A percentile compares a stretch with the other conserved stretches of the same genome.
These are phyloP conservation scores for Apus apus DNA, from an alignment of 2,113 vertebrate genomes.

Conservation along the genomic window DNA sequence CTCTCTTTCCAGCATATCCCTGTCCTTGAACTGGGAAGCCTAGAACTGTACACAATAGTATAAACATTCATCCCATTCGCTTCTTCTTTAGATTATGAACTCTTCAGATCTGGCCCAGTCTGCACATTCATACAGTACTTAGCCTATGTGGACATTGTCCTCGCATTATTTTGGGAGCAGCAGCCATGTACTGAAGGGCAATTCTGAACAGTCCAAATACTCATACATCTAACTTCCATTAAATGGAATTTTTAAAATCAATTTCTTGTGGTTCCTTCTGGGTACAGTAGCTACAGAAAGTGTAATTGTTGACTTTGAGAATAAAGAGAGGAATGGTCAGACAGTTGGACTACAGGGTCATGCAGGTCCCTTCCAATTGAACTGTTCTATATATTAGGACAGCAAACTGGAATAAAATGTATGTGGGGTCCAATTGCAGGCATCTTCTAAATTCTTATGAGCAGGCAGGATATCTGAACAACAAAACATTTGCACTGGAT, in stretches of 20 bases:
- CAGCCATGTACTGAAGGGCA: neutral
- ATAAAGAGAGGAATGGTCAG: neutral
- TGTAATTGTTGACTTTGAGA: neutral
- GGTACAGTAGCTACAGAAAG: neutral
- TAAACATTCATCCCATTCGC: neutral
- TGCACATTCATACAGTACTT: neutral
- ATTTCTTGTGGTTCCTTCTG: neutral
- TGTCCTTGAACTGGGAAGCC: too few species aligned
- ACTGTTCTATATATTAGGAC: neutral
- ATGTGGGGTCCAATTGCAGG: neutral
- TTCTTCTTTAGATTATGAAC: neutral
- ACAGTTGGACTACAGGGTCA: neutral
- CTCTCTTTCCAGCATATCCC: too few species aligned
- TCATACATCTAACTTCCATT: neutral
- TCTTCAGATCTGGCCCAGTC: neutral
- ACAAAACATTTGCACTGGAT: neutral
- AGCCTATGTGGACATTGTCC: neutral
- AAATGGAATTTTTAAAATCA: fast-evolving
- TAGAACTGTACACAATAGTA: too few species aligned
- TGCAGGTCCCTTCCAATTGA: neutral
- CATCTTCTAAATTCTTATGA: neutral
- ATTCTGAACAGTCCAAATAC: neutral
- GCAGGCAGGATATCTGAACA: neutral
- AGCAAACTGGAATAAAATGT: neutral
- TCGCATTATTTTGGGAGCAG: neutral